Percentiles rank a stretch among this genome's conserved stretches.
These are phyloP conservation scores for Bostrychus sinensis DNA, from an alignment of 2,113 vertebrate species.

Conservation along the genomic window DNA sequence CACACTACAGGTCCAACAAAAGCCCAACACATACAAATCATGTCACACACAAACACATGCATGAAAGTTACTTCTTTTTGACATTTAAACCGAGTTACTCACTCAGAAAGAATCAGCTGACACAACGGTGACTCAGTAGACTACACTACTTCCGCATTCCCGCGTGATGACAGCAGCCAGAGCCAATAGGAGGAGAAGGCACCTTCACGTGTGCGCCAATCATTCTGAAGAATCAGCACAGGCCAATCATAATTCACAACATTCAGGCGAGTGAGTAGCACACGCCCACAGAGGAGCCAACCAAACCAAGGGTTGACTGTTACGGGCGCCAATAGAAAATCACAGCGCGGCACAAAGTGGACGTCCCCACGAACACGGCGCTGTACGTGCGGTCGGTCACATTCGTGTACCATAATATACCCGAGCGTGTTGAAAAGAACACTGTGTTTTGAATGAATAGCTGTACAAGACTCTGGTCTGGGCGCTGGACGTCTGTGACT, in stretches of 20 bases:
- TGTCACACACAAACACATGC: slow-evolving; percentile 16
- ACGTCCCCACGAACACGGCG: slow-evolving; percentile 34
- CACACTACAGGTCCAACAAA: slow-evolving; percentile 10
- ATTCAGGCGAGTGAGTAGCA: slow-evolving; percentile 33
- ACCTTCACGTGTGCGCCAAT: slow-evolving; percentile 33
- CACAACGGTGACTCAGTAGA: slow-evolving; percentile 86
- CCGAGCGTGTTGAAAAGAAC: no score
- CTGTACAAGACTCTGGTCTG: no score
- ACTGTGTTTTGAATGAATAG: background rate
- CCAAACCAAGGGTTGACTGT: slow-evolving; percentile 19
- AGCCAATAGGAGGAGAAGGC: slow-evolving; percentile 61
- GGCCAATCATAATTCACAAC: slow-evolving; percentile 55
- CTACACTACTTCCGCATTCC: slow-evolving; percentile 83
- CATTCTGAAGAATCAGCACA: background rate
- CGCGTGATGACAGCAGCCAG: slow-evolving; percentile 59
- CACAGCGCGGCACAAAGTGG: slow-evolving; percentile 83
- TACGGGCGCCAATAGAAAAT: slow-evolving; percentile 81
- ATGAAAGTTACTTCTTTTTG: slow-evolving; percentile 42
- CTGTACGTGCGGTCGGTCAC: slow-evolving; percentile 28
- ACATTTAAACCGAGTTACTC: slow-evolving; percentile 80
- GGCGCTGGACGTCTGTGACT: no score
- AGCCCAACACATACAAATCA: background rate
- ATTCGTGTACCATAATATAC: no score
- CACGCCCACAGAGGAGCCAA: slow-evolving; percentile 80
- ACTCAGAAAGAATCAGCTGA: slow-evolving; percentile 86